Percentiles rank a stretch among this genome's conserved stretches.
phyloP scores from a whole-genome alignment of 2,888 invertebrate species.

The Nomada lathburiana region DNA sequence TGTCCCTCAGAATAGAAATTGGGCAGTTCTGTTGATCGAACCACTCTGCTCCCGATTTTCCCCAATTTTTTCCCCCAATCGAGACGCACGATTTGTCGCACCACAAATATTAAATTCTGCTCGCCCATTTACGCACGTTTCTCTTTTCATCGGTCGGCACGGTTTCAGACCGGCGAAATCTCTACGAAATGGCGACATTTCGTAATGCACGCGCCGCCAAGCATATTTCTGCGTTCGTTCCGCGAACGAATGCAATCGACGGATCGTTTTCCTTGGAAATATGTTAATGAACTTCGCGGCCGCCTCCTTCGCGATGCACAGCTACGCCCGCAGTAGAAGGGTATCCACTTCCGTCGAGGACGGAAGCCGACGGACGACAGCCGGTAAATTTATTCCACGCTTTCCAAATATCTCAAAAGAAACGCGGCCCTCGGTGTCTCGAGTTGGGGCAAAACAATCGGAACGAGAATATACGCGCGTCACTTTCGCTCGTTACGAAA shows the following conservation, averaged over 20 bases:
- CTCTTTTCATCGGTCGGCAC: too few relatives aligned
- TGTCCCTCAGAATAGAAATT: too few relatives aligned
- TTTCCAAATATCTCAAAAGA: slow-evolving; percentile 39
- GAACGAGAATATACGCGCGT: slow-evolving; percentile 28
- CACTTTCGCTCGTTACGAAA: slow-evolving; percentile 69
- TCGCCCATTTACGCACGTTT: too few relatives aligned
- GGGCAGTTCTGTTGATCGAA: too few relatives aligned
- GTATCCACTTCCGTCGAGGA: slow-evolving; percentile 10
- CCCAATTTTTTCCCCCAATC: too few relatives aligned
- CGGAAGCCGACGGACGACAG: neutral
- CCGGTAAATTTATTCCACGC: neutral
- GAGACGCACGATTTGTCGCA: too few relatives aligned
- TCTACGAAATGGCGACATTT: neutral
- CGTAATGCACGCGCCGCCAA: neutral
- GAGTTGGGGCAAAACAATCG: slow-evolving; percentile 37
- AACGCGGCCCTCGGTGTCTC: slow-evolving; percentile 8
- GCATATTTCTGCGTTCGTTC: slow-evolving; percentile 13
- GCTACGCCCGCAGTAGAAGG: slow-evolving; percentile 20
- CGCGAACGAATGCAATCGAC: slow-evolving; percentile 13
- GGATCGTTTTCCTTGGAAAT: slow-evolving; percentile 56
- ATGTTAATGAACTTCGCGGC: slow-evolving; percentile 41
- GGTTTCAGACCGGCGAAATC: neutral
- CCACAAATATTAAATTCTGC: too few relatives aligned
- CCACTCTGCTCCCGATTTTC: too few relatives aligned
- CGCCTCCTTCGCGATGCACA: slow-evolving; percentile 19